phyloP scores from a whole-genome alignment of 2,113 vertebrate species.

The Forbesichthys agassizii region DNA sequence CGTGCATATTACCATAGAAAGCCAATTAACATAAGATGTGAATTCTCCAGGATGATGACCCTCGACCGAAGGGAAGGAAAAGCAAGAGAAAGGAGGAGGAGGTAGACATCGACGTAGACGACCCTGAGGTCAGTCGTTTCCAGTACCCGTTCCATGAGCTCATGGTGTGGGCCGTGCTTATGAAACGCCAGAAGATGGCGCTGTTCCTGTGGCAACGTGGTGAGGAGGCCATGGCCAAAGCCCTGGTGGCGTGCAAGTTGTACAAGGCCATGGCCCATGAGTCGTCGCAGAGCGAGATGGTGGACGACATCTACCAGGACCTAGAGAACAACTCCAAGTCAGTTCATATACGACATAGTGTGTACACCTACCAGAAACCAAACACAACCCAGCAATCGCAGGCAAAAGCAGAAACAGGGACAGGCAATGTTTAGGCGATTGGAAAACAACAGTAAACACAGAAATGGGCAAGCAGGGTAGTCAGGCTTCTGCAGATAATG shows the following conservation, averaged over 20 bases:
- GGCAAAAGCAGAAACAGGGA: too few species aligned
- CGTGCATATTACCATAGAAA: too few species aligned
- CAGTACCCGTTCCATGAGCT: conserved; percentile 94
- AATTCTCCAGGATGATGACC: conserved; percentile 86
- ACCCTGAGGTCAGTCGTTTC: conserved; percentile 91
- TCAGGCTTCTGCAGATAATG: too few species aligned
- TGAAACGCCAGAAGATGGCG: conserved; percentile 96
- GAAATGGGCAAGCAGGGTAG: too few species aligned
- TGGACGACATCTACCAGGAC: conserved; percentile 97
- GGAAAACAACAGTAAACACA: too few species aligned
- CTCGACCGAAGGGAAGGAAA: conserved; percentile 87
- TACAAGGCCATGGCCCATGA: conserved; percentile 98
- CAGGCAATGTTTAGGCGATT: too few species aligned
- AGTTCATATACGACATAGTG: conserved; percentile 41
- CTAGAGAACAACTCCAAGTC: conserved; percentile 97
- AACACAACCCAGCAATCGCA: too few species aligned
- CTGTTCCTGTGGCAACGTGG: conserved; percentile 95
- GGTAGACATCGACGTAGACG: conserved; percentile 88
- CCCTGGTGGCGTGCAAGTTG: conserved; percentile 94
- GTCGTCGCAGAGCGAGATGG: conserved; percentile 92
- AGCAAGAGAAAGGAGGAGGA: conserved; percentile 95
- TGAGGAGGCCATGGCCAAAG: conserved; percentile 96
- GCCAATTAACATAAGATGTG: neutral
- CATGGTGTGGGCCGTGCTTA: conserved; percentile 96
- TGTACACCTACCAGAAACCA: neutral